Percentiles rank a stretch among this genome's conserved stretches.
Conservation (phyloP, 2,888 invertebrate genomes). For the Stomorhina lunata region DNA sequence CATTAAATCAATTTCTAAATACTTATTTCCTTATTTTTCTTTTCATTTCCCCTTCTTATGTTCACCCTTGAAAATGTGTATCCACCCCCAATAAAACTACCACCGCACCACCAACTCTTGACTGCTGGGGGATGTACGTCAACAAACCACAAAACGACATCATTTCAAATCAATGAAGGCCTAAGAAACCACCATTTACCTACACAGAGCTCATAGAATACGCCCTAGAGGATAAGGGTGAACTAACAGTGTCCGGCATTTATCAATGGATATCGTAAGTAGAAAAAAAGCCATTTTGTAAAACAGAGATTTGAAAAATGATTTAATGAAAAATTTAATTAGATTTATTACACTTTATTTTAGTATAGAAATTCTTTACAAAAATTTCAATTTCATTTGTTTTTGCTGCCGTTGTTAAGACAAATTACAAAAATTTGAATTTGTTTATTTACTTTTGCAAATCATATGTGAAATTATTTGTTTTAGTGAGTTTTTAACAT, state of each 20-base stretch:
- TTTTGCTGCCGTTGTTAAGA: constrained; percentile 57
- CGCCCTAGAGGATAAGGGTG: constrained; percentile 91
- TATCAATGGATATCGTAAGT: constrained; percentile 97
- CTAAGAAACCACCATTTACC: constrained; percentile 92
- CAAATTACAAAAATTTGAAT: constrained; percentile 13
- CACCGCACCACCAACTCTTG: background rate
- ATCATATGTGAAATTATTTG: background rate
- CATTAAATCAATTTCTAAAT: background rate
- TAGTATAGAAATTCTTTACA: constrained; percentile 17
- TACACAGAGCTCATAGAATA: constrained; percentile 95
- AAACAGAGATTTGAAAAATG: constrained; percentile 59
- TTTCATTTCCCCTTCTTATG: background rate
- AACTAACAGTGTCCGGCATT: constrained; percentile 93
- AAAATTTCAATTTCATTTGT: constrained; percentile 19
- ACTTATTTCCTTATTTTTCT: background rate
- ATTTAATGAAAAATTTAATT: constrained; percentile 6
- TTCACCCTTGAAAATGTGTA: background rate
- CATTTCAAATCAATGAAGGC: constrained; percentile 76
- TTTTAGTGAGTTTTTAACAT: background rate
- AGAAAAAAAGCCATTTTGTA: constrained; percentile 72
- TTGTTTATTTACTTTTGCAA: background rate
- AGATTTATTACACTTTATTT: constrained; percentile 38
- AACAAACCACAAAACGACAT: constrained; percentile 69
- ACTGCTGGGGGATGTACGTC: background rate
- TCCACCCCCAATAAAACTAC: background rate